A percentile compares a stretch with the other conserved stretches of the same genome.
These are phyloP conservation scores for Chanos chanos DNA, from an alignment of 2,797 vertebrate species.

Conservation along the genomic window DNA sequence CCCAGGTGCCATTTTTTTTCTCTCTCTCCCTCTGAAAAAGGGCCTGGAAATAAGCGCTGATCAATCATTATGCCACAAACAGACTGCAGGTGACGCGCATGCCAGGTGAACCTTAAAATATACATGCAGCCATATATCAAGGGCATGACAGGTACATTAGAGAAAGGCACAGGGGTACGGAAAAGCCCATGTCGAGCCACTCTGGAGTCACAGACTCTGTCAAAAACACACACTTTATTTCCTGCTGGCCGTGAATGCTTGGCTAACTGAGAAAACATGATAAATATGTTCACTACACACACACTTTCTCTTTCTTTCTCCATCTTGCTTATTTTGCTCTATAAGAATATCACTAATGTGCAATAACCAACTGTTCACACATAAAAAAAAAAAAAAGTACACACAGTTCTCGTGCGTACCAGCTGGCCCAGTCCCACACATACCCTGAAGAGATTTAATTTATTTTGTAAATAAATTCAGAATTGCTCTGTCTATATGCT, in stretches of 20 bases:
- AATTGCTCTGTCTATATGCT: too few relatives aligned
- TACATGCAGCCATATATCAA: conserved; percentile 70
- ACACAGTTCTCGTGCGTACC: too few relatives aligned
- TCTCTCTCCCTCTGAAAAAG: conserved; percentile 40
- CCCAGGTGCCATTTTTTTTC: conserved; percentile 5
- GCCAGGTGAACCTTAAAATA: conserved; percentile 72
- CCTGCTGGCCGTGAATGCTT: conserved; percentile 41
- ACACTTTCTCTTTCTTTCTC: background rate
- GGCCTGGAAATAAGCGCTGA: conserved; percentile 46
- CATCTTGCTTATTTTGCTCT: background rate
- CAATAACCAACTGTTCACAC: too few relatives aligned
- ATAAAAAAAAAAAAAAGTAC: too few relatives aligned
- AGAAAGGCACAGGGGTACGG: conserved; percentile 43
- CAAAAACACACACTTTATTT: conserved; percentile 55
- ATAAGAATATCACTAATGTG: too few relatives aligned
- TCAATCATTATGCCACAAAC: conserved; percentile 64
- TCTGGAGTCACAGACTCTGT: conserved; percentile 45
- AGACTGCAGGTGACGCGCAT: conserved; percentile 62
- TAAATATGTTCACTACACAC: conserved; percentile 36
- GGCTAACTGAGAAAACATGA: conserved; percentile 47
- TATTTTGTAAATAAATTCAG: too few relatives aligned
- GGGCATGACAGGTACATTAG: conserved; percentile 67
- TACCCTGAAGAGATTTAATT: too few relatives aligned
- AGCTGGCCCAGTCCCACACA: too few relatives aligned
- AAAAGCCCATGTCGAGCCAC: conserved; percentile 48